Base-by-base conservation (phyloP, 2,888 invertebrate genomes). In the Zhuqinia jingwanae region DNA sequence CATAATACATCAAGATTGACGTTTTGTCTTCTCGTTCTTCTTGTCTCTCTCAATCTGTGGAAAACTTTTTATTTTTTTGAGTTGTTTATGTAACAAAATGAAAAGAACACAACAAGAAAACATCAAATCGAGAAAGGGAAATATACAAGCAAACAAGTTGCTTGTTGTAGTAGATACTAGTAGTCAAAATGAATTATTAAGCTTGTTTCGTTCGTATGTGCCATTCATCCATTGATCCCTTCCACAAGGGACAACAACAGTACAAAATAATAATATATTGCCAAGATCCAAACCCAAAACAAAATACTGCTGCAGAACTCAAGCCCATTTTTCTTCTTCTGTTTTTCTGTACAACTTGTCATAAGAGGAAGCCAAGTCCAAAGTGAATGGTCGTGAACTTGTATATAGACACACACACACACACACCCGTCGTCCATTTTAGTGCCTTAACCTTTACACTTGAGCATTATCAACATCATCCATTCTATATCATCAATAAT, bases 1-100 rank as follows among this genome's bases (percentile, higher is more conserved):
- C 73, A 73, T 73, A 47, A 73, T 50, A 13, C 73, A 73, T 73
- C 73, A 73, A 73, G 50, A 50, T 73, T 73, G 73, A 73, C 22
- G 73, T 73, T 73, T 53, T 68, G 42, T 22, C 65, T 68, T 68
- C 42, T n/a, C 20, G 36, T 68, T 45, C 65, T 17, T 68, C 65
- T 63, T 53, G 2, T 58, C 36, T 63, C 30, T 36, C 36, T 36
- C 65, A 10, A 36, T 27, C n/a, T 8, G 36, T 47, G 22, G 70
- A 70, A 68, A 15, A 63, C 47, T 36, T 36, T n/a, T n/a, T n/a
- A n/a, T n/a, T n/a, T 70, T 45, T 50, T 47, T n/a, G 25, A 73
- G 50, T 27, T 47, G 47, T 50, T 73, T 73, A 36, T 17, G 27
- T 27, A 50, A 22, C 17, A 50, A 1, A 27, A 70, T n/a, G 47